Evolutionary conservation across 2,797 vertebrate species (phyloP).

Genomic region (Hypotaenidia philippensis): DNA sequence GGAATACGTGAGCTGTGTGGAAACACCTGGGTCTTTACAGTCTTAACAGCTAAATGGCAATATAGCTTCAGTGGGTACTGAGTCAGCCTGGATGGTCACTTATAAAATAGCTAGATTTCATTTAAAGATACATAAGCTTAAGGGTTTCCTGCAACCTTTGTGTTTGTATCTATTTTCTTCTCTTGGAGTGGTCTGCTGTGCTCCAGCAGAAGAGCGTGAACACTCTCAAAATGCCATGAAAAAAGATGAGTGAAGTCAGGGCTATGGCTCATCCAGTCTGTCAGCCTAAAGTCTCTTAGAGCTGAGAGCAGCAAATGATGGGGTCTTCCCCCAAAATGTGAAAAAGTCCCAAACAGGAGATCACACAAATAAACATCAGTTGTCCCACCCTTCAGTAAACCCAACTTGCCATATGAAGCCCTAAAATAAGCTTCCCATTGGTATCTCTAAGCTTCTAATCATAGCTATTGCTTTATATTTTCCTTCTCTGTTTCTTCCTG

Average conservation of each 20-base stretch:
- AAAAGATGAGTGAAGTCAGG: constrained; percentile 40
- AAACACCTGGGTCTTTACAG: not conserved
- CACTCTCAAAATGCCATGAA: not conserved
- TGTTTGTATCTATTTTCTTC: not conserved
- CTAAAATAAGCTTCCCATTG: not conserved
- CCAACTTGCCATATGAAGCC: not conserved
- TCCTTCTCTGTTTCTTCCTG: not conserved
- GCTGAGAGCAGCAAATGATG: constrained; percentile 10
- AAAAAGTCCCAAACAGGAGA: not conserved
- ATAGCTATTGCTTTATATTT: not conserved
- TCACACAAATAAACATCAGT: not conserved
- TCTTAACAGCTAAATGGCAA: not conserved
- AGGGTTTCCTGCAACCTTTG: not conserved
- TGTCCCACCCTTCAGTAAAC: not conserved
- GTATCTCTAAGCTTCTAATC: not conserved
- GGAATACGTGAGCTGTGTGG: not conserved
- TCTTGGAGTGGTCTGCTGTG: not conserved
- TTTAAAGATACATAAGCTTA: not conserved
- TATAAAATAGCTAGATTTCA: not conserved
- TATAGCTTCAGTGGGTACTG: not conserved
- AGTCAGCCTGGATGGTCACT: not conserved
- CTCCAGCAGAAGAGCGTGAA: not conserved
- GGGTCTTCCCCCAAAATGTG: not conserved
- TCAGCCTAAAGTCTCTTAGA: constrained; percentile 12
- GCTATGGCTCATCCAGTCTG: not conserved